These are phyloP conservation scores for Leptosomus discolor DNA, from an alignment of 2,113 vertebrate genomes.

Conservation along the genomic window DNA sequence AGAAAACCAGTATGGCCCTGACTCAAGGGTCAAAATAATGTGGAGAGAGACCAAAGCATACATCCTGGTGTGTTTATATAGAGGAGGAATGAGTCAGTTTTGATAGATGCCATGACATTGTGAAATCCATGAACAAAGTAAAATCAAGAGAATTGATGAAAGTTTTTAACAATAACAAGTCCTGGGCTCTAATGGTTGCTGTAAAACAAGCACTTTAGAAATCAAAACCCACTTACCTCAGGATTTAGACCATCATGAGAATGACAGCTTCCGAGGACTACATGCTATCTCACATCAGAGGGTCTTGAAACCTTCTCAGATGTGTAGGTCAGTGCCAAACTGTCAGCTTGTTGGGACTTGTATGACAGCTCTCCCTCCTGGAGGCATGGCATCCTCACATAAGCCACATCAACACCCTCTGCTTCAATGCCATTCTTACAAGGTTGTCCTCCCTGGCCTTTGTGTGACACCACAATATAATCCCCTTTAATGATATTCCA, in stretches of 20 bases:
- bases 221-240: neutral
- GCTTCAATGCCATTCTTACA: neutral
- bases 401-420: fast-evolving
- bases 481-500: neutral
- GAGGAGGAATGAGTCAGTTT: neutral
- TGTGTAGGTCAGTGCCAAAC: neutral
- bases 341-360: neutral
- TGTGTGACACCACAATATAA: neutral
- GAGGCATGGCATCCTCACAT: neutral
- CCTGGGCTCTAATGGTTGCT: neutral
- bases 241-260: neutral
- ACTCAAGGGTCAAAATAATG: neutral
- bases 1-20: neutral
- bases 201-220: neutral
- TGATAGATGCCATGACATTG: neutral
- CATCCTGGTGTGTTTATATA: neutral
- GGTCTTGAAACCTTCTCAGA: neutral
- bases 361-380: neutral
- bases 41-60: neutral
- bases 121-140: neutral
- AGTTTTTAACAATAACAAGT: neutral
- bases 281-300: neutral
- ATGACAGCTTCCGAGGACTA: neutral
- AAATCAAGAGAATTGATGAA: neutral
- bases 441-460: neutral